These are phyloP conservation scores for Pseudotriccus pelzelni DNA, from an alignment of 2,797 vertebrate species.

Conservation along the genomic window DNA sequence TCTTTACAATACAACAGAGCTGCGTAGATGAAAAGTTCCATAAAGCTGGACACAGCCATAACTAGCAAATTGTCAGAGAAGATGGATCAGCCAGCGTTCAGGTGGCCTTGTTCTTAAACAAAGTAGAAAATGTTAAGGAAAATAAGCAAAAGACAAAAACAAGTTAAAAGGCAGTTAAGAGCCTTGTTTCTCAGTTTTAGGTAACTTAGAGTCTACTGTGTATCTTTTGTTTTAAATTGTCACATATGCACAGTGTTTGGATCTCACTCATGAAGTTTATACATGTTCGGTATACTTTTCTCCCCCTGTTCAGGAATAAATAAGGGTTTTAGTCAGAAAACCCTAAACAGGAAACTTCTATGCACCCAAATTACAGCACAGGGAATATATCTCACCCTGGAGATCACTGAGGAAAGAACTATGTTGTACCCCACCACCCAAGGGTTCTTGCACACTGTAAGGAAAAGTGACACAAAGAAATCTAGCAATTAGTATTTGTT, in stretches of 20 bases:
- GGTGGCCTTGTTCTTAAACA: neutral
- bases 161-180: neutral
- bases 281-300: neutral
- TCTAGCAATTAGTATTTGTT: neutral
- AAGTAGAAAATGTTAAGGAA: slow-evolving; percentile 2
- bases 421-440: neutral
- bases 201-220: neutral
- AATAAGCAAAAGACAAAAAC: neutral
- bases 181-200: neutral
- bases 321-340: neutral
- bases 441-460: neutral
- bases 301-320: neutral
- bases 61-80: neutral
- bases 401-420: neutral
- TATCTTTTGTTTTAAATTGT: neutral
- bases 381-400: neutral
- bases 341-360: neutral
- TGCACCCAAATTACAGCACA: neutral
- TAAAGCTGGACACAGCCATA: neutral
- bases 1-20: slow-evolving; percentile 2
- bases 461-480: neutral
- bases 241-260: neutral
- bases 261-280: neutral
- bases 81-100: slow-evolving; percentile 6
- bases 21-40: slow-evolving; percentile 5